Evolutionary conservation across 2,888 invertebrate species (phyloP).

Genomic region (Ariolimax columbianus): DNA sequence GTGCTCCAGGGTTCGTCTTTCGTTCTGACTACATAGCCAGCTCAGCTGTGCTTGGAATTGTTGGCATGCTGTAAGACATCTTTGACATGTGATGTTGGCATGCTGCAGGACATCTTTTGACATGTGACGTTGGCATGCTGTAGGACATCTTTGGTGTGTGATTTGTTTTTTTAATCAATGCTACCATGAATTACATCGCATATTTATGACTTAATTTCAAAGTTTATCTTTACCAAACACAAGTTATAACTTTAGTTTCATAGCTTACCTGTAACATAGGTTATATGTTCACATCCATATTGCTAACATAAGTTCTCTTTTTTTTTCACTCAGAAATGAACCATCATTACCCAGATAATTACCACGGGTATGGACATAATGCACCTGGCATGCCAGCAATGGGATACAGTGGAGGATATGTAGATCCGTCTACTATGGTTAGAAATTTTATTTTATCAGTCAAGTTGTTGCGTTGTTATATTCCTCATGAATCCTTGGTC

Average conservation of each 20-base stretch:
- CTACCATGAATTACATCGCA: too few species aligned
- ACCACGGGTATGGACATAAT: constrained; percentile 55
- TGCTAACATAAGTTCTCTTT: not conserved
- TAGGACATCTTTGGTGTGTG: too few species aligned
- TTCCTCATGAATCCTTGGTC: too few species aligned
- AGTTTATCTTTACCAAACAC: too few species aligned
- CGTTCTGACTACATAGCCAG: too few species aligned
- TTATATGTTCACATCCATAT: not conserved
- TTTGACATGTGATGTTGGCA: too few species aligned
- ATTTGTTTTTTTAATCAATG: too few species aligned
- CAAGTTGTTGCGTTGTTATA: not conserved
- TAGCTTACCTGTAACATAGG: not conserved
- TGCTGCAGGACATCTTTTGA: too few species aligned
- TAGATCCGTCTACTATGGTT: constrained; percentile 54
- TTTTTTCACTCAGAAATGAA: constrained; percentile 54
- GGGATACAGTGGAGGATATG: constrained; percentile 54
- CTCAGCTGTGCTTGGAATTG: too few species aligned
- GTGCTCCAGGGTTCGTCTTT: too few species aligned
- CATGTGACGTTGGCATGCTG: too few species aligned
- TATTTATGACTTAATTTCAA: not conserved
- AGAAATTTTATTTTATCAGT: not conserved
- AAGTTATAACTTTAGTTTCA: not conserved
- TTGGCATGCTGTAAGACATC: too few species aligned
- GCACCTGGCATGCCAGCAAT: constrained; percentile 53
- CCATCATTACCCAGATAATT: constrained; percentile 60